Percentiles rank a stretch among this genome's conserved stretches.
Conservation (phyloP, 2,797 vertebrate genomes). For the Coracias cyanogaster region DNA sequence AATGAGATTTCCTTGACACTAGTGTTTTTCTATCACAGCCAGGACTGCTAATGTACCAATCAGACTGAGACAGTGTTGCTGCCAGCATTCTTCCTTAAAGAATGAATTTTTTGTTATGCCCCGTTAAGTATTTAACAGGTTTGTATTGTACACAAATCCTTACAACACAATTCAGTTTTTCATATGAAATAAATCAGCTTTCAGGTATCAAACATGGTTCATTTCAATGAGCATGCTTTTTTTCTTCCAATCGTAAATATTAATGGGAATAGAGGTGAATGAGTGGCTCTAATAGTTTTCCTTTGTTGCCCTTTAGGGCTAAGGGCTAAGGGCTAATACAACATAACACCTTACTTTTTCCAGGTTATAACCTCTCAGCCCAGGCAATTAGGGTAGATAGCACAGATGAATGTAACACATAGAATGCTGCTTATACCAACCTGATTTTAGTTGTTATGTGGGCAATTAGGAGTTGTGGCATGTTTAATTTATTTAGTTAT, state of each 20-base stretch:
- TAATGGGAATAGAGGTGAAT: background rate
- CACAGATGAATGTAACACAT: background rate
- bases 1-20: slow-evolving; percentile 50
- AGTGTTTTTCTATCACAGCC: background rate
- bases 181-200: slow-evolving; percentile 14
- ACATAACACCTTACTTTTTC: background rate
- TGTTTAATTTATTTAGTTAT: slow-evolving; percentile 59
- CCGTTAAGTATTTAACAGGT: slow-evolving; percentile 14
- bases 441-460: background rate
- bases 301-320: background rate
- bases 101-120: background rate
- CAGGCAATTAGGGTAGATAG: slow-evolving; percentile 17
- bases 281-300: background rate
- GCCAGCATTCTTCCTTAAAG: background rate
- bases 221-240: background rate
- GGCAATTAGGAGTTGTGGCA: slow-evolving; percentile 23
- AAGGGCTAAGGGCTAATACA: background rate
- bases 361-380: slow-evolving; percentile 22
- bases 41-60: background rate
- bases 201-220: background rate
- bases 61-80: background rate
- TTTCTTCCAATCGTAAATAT: slow-evolving; percentile 26
- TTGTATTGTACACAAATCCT: background rate
- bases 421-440: slow-evolving; percentile 16
- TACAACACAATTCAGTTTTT: background rate